A percentile compares a stretch with the other conserved stretches of the same genome.
Conservation (phyloP, 2,113 vertebrate species). For the Anas platyrhynchos region DNA sequence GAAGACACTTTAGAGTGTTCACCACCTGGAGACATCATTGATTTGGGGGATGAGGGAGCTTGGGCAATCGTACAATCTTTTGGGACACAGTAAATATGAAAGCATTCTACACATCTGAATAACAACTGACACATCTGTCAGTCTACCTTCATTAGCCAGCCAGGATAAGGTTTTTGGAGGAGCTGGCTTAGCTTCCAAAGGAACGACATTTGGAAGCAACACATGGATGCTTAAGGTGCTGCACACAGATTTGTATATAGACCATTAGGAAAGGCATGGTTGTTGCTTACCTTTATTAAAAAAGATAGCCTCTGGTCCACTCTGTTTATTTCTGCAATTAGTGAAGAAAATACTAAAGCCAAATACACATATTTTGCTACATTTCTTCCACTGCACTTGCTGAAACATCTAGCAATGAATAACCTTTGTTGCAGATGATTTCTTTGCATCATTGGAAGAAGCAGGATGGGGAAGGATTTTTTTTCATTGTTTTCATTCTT, state of each 20-base stretch:
- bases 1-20: not conserved
- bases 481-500: not conserved
- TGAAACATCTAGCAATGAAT: too few species aligned
- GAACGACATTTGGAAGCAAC: not conserved
- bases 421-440: too few species aligned
- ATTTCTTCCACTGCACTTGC: not conserved
- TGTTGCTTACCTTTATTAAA: not conserved
- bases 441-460: too few species aligned
- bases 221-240: not conserved
- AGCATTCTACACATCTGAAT: too few species aligned
- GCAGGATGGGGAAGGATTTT: not conserved
- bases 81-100: not conserved
- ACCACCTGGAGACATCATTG: not conserved
- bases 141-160: not conserved
- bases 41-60: not conserved
- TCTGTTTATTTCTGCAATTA: not conserved
- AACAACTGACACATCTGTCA: not conserved
- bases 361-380: conserved; percentile 10
- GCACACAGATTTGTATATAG: not conserved
- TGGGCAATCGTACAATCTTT: not conserved
- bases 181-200: not conserved
- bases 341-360: not conserved
- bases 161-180: not conserved
- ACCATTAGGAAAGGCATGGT: not conserved
- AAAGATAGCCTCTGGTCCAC: not conserved